Base-by-base conservation (phyloP, 2,113 vertebrate genomes). In the Sakesphorus luctuosus region DNA sequence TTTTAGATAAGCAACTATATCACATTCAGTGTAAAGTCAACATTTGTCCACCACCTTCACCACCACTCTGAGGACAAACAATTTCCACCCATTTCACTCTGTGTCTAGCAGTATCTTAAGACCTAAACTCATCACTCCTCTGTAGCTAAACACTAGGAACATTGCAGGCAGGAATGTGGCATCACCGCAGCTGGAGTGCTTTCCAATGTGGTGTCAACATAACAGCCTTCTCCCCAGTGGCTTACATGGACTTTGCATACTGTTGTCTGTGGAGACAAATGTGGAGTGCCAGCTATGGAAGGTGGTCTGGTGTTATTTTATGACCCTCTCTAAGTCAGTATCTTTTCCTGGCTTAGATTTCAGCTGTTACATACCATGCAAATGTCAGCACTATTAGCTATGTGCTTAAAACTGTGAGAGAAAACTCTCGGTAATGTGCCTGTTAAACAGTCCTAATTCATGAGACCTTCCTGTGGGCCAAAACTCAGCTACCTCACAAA, bases 371-470 rank as follows among this genome's bases (percentile, higher is more conserved):
- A 43, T 82, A 66, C 35, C 40, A 56, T 58, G 67, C n/a, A 76
- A 59, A 87, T 77, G 63, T 96, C 84, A 94, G 49, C 59, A 47
- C 35, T 71, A 38, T 62, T 87, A 95, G 47, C n/a, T 71, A 38
- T 9, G 33, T 91, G 29, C 84, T 91, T 76, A 23, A 29, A 87
- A 83, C 36, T 40, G 65, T 43, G 91, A 76, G 10, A 85, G 81
- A 91, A 87, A 85, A 47, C 55, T 72, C 65, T 68, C 10, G 3
- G 43, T 59, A 90, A 73, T 19, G 35, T 91, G 49, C 43, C 67
- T 84, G 47, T 88, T 93, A 72, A 58, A 82, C 62, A 65, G 11
- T n/a, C 46, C 38, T 94, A 90, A 92, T 91, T 76, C 86, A 65
- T 24, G 74, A 90, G 83, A 53, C 28, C 9, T 84, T 85, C 35